Evolutionary conservation across 2,888 invertebrate genomes (phyloP), one percentile per base, ranked within the genome.

Genomic region (Clivina fossor): DNA sequence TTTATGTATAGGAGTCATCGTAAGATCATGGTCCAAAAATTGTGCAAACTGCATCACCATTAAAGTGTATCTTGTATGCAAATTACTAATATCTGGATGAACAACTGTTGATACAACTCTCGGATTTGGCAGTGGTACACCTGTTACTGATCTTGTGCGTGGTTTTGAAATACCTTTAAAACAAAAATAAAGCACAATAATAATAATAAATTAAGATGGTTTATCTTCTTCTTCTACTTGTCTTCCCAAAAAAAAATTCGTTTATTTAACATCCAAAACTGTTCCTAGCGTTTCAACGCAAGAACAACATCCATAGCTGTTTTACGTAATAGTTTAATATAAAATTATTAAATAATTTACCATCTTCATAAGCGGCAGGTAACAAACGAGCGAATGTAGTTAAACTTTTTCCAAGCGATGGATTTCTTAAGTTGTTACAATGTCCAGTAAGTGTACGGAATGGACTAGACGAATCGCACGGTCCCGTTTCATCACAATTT

Each of bases 11-110:
- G 93, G 96, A 1, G 95, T 94, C 82, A 94, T 86, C 1, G 95
- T 95, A 46, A 97, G 78, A 71, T 96, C 96, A 74, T 96, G 96
- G 72, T 96, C 96, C 15, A 96, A 72, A 66, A 97, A 88, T 72
- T 96, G 95, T 0, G 93, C 95, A 66, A 86, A 95, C 76, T 95
- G 95, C 95, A 96, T 96, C 32, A 90, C 82, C 88, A 95, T 90
- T 13, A 95, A 76, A 0, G 93, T 89, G 73, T 95, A 94, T 4
- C 92, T 80, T 0, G 86, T 86, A 68, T 93, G 93, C 15, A 93
- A 77, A 69, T 93, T 90, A 24, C 92, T 92, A 57, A 93, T 91
- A 67, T 94, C 93, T 0, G 93, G 90, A 71, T 96, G 96, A 43
- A 96, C 88, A 1, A 86, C 83, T 0, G 92, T 88, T 1, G 94